A percentile compares a stretch with the other conserved stretches of the same genome.
These are phyloP conservation scores for Taxidea taxus DNA, from an alignment of 2,113 vertebrate species.

Conservation along the genomic window DNA sequence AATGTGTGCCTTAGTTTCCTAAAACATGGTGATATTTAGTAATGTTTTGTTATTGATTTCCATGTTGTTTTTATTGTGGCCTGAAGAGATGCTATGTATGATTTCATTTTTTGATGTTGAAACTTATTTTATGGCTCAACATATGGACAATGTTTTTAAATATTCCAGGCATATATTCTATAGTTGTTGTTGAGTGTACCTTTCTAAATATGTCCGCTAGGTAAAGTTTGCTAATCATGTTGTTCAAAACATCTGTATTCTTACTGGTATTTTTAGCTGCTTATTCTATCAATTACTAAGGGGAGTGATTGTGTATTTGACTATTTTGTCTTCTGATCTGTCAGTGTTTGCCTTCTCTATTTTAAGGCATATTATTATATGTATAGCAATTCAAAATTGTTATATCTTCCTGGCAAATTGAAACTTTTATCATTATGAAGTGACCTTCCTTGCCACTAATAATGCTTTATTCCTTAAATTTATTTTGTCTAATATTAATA, in stretches of 20 bases:
- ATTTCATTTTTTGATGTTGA: not conserved
- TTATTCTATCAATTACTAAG: not conserved
- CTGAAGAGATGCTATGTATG: not conserved
- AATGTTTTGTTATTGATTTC: not conserved
- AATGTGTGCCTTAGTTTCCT: not conserved
- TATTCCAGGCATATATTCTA: not conserved
- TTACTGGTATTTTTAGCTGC: not conserved
- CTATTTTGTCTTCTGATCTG: not conserved
- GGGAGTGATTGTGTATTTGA: not conserved
- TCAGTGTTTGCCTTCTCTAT: not conserved
- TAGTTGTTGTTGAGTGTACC: not conserved
- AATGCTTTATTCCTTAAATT: not conserved
- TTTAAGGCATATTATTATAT: not conserved
- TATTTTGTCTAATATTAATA: not conserved
- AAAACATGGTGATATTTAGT: not conserved
- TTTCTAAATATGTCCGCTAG: not conserved
- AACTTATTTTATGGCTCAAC: not conserved
- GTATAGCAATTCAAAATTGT: not conserved
- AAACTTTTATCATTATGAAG: not conserved
- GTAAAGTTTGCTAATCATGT: not conserved
- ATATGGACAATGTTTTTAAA: not conserved
- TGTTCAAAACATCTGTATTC: not conserved
- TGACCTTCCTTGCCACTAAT: not conserved
- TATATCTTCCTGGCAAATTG: not conserved
- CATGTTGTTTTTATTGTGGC: not conserved